phyloP scores from a whole-genome alignment of 2,888 invertebrate species.

The Altica lythri region DNA sequence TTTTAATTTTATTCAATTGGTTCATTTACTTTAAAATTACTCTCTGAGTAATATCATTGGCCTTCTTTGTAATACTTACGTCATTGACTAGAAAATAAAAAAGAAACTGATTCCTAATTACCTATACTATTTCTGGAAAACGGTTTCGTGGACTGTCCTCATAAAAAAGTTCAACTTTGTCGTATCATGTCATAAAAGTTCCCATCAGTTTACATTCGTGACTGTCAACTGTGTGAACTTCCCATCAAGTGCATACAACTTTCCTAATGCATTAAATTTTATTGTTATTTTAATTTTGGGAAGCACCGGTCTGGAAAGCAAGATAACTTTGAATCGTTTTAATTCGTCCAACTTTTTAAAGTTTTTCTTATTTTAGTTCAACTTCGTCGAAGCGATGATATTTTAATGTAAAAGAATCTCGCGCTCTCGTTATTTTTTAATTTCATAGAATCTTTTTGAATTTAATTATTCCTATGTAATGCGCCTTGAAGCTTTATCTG shows the following conservation, averaged over 20 bases:
- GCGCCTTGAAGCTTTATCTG: slow-evolving; percentile 22
- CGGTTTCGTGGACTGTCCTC: slow-evolving; percentile 19
- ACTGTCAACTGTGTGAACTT: slow-evolving; percentile 26
- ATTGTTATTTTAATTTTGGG: slow-evolving; percentile 47
- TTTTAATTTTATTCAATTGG: too few relatives aligned
- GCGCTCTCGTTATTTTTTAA: slow-evolving; percentile 13
- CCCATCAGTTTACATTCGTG: slow-evolving; percentile 16
- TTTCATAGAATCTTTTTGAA: slow-evolving; percentile 21
- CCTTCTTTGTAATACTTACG: too few relatives aligned
- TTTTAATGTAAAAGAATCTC: slow-evolving; percentile 28
- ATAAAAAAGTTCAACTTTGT: slow-evolving; percentile 20
- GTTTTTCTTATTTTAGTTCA: slow-evolving; percentile 22
- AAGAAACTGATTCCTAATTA: too few relatives aligned
- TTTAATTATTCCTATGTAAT: slow-evolving; percentile 26
- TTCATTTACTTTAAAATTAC: too few relatives aligned
- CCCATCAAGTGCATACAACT: slow-evolving; percentile 27
- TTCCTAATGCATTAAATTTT: slow-evolving; percentile 40
- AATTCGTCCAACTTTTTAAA: slow-evolving; percentile 33
- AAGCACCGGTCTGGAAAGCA: slow-evolving; percentile 43
- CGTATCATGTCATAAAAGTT: slow-evolving; percentile 22
- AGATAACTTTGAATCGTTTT: slow-evolving; percentile 45
- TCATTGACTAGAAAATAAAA: too few relatives aligned
- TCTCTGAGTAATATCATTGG: too few relatives aligned
- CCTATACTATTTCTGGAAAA: slow-evolving; percentile 5
- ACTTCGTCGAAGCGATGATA: slow-evolving; percentile 25